phyloP scores from a whole-genome alignment of 2,888 invertebrate genomes.

The Heliconius charithonia region DNA sequence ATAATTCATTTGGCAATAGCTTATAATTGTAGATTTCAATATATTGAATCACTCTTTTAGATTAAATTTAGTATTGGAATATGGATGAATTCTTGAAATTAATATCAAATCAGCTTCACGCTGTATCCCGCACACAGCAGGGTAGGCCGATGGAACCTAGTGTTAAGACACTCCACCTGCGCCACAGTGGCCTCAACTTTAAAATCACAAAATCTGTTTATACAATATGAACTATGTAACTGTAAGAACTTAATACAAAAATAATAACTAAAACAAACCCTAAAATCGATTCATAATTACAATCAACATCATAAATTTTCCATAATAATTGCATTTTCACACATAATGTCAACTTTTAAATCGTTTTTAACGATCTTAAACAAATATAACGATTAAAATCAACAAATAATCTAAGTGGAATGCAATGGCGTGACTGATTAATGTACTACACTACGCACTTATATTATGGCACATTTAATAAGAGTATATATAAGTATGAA shows the following conservation, averaged over 20 bases:
- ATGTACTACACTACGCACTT: slow-evolving; percentile 47
- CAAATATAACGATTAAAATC: slow-evolving; percentile 34
- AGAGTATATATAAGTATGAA: slow-evolving; percentile 36
- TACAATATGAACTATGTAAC: neutral
- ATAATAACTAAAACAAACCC: neutral
- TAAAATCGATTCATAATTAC: neutral
- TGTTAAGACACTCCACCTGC: too few species aligned
- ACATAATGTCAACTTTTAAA: slow-evolving; percentile 47
- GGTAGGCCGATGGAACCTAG: too few species aligned
- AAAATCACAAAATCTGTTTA: neutral
- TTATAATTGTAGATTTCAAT: neutral
- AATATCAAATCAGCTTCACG: neutral
- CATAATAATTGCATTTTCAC: slow-evolving; percentile 19
- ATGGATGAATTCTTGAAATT: neutral
- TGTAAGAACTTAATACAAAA: slow-evolving; percentile 1
- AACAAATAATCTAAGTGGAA: slow-evolving; percentile 56
- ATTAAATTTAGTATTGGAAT: too few species aligned
- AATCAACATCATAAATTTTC: neutral
- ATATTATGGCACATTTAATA: slow-evolving; percentile 58
- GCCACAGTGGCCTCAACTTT: too few species aligned
- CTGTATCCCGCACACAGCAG: too few species aligned
- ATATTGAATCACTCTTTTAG: neutral
- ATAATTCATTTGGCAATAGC: neutral
- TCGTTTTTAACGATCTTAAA: slow-evolving; percentile 64
- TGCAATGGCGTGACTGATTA: slow-evolving; percentile 56